Percentiles rank a stretch among this genome's conserved stretches.
Conservation (phyloP, 2,888 invertebrate genomes). For the Oasisia sp. region DNA sequence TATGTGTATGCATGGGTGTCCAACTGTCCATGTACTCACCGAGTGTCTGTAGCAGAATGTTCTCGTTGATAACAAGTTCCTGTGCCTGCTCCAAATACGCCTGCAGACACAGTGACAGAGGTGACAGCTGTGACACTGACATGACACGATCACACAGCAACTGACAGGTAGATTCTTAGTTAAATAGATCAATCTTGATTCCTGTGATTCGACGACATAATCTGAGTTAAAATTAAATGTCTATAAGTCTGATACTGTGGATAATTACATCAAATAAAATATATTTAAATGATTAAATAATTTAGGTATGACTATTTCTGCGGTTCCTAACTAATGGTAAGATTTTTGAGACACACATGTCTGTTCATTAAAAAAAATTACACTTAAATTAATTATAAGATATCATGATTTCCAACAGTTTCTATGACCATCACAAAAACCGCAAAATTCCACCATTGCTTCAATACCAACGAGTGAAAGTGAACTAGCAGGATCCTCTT, state of each 20-base stretch:
- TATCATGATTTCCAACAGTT: too few relatives aligned
- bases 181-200: not conserved
- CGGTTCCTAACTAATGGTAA: not conserved
- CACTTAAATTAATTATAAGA: too few relatives aligned
- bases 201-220: not conserved
- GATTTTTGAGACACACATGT: too few relatives aligned
- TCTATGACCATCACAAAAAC: too few relatives aligned
- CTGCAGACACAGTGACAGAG: constrained; percentile 57
- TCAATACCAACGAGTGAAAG: not conserved
- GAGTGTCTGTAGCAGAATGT: constrained; percentile 93
- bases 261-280: too few relatives aligned
- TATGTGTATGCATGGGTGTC: too few relatives aligned
- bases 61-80: constrained; percentile 96
- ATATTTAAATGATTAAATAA: too few relatives aligned
- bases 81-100: constrained; percentile 81
- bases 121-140: not conserved
- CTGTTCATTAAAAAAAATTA: too few relatives aligned
- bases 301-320: too few relatives aligned
- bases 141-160: not conserved
- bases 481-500: constrained; percentile 38
- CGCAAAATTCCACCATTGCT: too few relatives aligned
- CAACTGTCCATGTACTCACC: constrained; percentile 66
- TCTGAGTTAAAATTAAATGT: not conserved
- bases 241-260: too few relatives aligned
- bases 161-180: not conserved